phyloP scores from a whole-genome alignment of 1,140 invertebrate species.

The Geopemphigus sp. region DNA sequence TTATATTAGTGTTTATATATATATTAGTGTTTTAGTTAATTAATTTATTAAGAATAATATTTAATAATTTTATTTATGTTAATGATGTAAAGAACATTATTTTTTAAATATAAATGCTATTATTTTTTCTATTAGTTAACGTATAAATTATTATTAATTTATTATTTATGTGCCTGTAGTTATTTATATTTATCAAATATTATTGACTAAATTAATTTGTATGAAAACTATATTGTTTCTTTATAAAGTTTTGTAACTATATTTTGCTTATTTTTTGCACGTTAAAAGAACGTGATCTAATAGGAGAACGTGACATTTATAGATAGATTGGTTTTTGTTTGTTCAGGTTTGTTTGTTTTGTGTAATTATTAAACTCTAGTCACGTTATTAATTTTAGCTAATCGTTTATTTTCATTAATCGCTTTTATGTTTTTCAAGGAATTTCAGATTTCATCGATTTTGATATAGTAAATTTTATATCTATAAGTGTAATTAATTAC shows the following conservation, averaged over 20 bases:
- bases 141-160: no score
- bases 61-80: no score
- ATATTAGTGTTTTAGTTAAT: no score
- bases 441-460: conserved; percentile 1
- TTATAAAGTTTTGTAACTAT: conserved; percentile 1
- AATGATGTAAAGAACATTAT: no score
- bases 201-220: neutral
- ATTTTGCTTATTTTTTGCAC: conserved; percentile 14
- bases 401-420: conserved; percentile 10
- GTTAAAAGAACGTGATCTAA: conserved; percentile 25
- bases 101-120: no score
- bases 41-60: no score
- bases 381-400: conserved; percentile 38
- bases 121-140: no score
- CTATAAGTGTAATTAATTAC: no score
- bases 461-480: neutral
- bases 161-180: no score
- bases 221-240: neutral
- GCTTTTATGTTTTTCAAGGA: conserved; percentile 17
- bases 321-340: conserved; percentile 18
- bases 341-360: conserved; percentile 26
- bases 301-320: conserved; percentile 29
- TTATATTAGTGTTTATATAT: no score
- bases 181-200: neutral
- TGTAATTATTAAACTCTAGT: conserved; percentile 36